phyloP scores from a whole-genome alignment of 2,797 vertebrate species.

The Rhadinocentrus ornatus region DNA sequence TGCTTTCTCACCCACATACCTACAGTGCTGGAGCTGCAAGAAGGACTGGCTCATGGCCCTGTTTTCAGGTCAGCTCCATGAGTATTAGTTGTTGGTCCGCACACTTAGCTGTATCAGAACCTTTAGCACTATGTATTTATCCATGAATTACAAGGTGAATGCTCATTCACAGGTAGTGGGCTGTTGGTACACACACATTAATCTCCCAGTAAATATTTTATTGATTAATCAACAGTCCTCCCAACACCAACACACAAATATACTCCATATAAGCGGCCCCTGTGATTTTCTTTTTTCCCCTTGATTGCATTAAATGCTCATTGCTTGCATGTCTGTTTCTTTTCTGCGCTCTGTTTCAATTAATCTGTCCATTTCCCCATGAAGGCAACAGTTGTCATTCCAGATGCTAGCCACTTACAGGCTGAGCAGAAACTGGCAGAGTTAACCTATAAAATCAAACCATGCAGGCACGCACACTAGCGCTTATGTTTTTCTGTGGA shows the following conservation, averaged over 20 bases:
- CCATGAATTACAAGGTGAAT: constrained; percentile 55
- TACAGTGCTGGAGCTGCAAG: not conserved
- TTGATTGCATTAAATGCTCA: constrained; percentile 60
- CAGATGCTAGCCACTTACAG: constrained; percentile 70
- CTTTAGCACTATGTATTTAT: constrained; percentile 40
- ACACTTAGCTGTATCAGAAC: constrained; percentile 43
- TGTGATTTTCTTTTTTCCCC: constrained; percentile 29
- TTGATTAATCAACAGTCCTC: constrained; percentile 33
- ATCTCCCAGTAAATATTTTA: constrained; percentile 59
- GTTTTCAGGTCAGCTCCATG: constrained; percentile 32
- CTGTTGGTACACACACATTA: constrained; percentile 41
- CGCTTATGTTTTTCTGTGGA: not conserved
- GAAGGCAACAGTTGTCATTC: constrained; percentile 74
- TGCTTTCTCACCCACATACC: not conserved
- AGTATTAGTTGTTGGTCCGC: constrained; percentile 40
- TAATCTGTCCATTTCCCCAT: constrained; percentile 67
- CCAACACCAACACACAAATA: constrained; percentile 13
- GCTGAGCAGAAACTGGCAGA: constrained; percentile 49
- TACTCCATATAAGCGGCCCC: constrained; percentile 9
- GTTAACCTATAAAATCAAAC: constrained; percentile 26
- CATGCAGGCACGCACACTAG: constrained; percentile 3
- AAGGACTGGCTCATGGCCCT: constrained; percentile 2
- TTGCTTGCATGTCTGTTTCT: constrained; percentile 57
- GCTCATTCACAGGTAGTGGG: constrained; percentile 59
- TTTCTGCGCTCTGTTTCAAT: constrained; percentile 70